Percentiles rank a stretch among this genome's conserved stretches.
Conservation (phyloP, 2,888 invertebrate species). For the Anodontia alba region DNA sequence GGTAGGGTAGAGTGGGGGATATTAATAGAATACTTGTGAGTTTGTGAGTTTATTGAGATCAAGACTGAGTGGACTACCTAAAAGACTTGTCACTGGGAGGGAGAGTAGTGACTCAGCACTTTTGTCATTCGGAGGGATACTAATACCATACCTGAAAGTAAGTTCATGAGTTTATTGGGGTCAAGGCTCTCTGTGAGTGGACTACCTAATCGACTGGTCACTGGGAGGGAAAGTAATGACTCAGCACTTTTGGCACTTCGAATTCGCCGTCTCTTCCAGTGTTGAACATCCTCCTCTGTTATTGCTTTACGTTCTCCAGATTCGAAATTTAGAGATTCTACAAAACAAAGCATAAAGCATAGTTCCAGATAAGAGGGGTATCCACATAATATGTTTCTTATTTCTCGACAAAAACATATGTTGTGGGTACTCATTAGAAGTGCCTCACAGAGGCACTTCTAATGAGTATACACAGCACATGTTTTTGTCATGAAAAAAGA, state of each 20-base stretch:
- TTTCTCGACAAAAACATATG: no score
- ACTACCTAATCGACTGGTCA: slow-evolving; percentile 58
- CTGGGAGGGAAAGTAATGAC: slow-evolving; percentile 75
- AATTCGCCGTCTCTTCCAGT: slow-evolving; percentile 78
- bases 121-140: slow-evolving; percentile 79
- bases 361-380: no score
- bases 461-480: no score
- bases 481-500: no score
- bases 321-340: slow-evolving; percentile 59
- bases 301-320: slow-evolving; percentile 73
- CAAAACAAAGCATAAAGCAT: slow-evolving; percentile 5
- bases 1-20: no score
- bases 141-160: slow-evolving; percentile 49
- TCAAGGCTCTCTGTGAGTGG: slow-evolving; percentile 60
- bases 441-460: no score
- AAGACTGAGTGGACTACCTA: slow-evolving; percentile 58
- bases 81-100: slow-evolving; percentile 61
- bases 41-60: slow-evolving; percentile 63
- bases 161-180: slow-evolving; percentile 62
- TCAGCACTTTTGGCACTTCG: slow-evolving; percentile 81
- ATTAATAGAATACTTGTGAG: slow-evolving; percentile 47
- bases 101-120: slow-evolving; percentile 80
- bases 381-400: no score
- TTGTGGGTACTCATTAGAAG: no score
- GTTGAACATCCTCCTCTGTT: slow-evolving; percentile 81